These are phyloP conservation scores for Eupithecia centaureata DNA, from an alignment of 2,888 invertebrate genomes.

Conservation along the genomic window DNA sequence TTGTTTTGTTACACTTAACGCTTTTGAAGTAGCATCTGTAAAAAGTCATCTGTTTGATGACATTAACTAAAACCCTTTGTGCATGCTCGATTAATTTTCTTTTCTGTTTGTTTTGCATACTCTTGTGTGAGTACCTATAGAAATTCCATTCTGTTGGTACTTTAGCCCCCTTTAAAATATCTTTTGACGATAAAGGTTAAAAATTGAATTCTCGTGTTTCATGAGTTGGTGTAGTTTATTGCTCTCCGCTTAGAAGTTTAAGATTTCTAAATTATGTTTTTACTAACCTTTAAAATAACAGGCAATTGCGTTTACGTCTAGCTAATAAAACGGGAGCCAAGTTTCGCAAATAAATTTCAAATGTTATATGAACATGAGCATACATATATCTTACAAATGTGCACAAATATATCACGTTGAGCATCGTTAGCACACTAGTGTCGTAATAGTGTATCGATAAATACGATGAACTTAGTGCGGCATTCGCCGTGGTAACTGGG, in stretches of 20 bases:
- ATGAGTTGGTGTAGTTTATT: background rate
- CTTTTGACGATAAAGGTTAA: background rate
- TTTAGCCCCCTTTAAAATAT: constrained; percentile 8
- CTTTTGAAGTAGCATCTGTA: constrained; percentile 59
- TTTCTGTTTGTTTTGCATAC: constrained; percentile 40
- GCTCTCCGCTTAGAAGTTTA: background rate
- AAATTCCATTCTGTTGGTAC: background rate
- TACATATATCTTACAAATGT: constrained; percentile 26
- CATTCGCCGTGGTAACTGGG: constrained; percentile 44
- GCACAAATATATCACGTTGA: constrained; percentile 33
- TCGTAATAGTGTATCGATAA: constrained; percentile 39
- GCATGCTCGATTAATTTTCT: constrained; percentile 53
- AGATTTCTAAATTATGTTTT: background rate
- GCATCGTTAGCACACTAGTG: constrained; percentile 41
- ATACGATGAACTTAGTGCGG: constrained; percentile 40
- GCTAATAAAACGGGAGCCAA: constrained; percentile 10
- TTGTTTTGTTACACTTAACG: constrained; percentile 82
- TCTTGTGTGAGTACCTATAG: constrained; percentile 20
- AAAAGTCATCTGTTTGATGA: constrained; percentile 77
- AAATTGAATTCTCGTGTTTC: background rate
- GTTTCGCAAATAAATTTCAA: constrained; percentile 65
- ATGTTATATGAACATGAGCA: constrained; percentile 9
- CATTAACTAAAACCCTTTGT: constrained; percentile 63
- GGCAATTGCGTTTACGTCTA: background rate
- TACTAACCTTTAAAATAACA: background rate